Percentiles rank a stretch among this genome's conserved stretches.
Evolutionary conservation across 2,113 vertebrate genomes (phyloP).

Genomic region (Bagarius yarrelli): DNA sequence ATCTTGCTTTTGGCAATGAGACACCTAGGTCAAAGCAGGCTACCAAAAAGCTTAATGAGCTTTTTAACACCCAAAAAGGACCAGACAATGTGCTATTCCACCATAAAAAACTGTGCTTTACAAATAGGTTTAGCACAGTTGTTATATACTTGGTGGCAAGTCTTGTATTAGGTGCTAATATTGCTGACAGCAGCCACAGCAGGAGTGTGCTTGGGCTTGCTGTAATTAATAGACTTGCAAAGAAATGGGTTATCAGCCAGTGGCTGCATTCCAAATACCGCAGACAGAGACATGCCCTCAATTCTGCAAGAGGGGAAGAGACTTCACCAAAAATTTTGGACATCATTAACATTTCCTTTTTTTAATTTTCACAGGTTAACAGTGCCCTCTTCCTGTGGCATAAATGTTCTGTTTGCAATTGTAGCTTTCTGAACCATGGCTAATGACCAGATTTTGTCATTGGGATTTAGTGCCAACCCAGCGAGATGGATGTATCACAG

Average conservation of each 20-base stretch:
- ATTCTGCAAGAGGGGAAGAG: background rate
- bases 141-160: background rate
- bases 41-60: background rate
- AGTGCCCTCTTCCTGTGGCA: background rate
- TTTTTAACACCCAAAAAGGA: background rate
- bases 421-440: background rate
- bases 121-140: background rate
- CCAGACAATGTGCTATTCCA: background rate
- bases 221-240: conserved; percentile 10
- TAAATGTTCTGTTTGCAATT: background rate
- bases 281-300: background rate
- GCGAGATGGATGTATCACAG: background rate
- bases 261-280: conserved; percentile 1
- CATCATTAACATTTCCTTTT: background rate
- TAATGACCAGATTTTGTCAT: background rate
- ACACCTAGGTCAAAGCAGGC: background rate
- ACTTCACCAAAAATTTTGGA: background rate
- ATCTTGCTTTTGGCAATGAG: too few species aligned
- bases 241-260: conserved; percentile 1
- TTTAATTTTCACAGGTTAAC: background rate
- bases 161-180: background rate
- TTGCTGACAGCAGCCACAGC: background rate
- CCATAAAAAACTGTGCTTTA: background rate
- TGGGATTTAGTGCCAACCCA: background rate
- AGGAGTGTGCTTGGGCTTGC: background rate